Evolutionary conservation across 2,888 invertebrate species (phyloP).

Genomic region (Prosopocoilus inquinatus): DNA sequence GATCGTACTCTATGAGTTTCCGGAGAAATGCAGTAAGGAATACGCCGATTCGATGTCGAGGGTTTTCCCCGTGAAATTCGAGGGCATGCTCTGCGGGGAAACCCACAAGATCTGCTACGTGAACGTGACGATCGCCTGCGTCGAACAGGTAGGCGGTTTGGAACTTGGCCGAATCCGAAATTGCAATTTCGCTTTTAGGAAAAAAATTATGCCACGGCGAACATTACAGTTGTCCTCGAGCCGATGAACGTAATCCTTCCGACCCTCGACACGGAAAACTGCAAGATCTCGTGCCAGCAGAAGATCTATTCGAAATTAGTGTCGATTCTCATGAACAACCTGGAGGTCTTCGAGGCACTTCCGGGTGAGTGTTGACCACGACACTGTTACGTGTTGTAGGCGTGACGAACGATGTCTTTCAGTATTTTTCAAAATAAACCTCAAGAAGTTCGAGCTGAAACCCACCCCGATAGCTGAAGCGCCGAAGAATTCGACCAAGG

Average conservation of each 20-base stretch:
- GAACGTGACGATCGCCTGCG: conserved; percentile 42
- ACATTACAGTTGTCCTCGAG: conserved; percentile 40
- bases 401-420: conserved; percentile 20
- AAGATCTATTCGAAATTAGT: conserved; percentile 43
- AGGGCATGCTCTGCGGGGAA: conserved; percentile 41
- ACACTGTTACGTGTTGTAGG: no score
- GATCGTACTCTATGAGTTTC: conserved; percentile 39
- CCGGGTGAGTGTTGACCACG: conserved; percentile 35
- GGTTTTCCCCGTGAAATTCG: conserved; percentile 42
- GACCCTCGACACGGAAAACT: conserved; percentile 32
- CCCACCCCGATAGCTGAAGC: conserved; percentile 5
- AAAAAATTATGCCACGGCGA: conserved; percentile 35
- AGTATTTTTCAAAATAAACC: conserved; percentile 30
- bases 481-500: conserved; percentile 18
- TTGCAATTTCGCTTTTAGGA: conserved; percentile 5
- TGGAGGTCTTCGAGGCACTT: conserved; percentile 39
- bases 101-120: conserved; percentile 40
- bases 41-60: conserved; percentile 40
- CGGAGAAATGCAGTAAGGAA: conserved; percentile 37
- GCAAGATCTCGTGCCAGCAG: conserved; percentile 45
- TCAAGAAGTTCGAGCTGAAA: conserved; percentile 16
- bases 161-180: neutral
- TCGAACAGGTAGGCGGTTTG: conserved; percentile 31
- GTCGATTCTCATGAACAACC: conserved; percentile 41
- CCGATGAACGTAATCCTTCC: conserved; percentile 37